Conservation (phyloP, 2,113 vertebrate species). For the Pseudonaja textilis region DNA sequence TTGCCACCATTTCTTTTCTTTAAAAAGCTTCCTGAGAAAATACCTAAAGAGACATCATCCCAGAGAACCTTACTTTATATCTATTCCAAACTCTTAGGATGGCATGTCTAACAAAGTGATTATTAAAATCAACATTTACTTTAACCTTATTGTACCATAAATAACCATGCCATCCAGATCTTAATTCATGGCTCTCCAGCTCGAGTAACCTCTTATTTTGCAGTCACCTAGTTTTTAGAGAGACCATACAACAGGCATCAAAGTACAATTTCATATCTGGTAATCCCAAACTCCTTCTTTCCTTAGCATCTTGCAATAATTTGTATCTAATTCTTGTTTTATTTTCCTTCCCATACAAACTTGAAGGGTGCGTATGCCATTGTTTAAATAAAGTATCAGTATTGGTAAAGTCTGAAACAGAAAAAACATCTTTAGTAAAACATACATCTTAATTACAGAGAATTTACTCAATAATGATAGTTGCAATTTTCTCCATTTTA, state of each 20-base stretch:
- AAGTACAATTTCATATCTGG: not conserved
- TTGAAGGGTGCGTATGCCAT: not conserved
- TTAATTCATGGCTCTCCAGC: not conserved
- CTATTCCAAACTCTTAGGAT: not conserved
- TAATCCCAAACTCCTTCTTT: not conserved
- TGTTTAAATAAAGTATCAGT: not conserved
- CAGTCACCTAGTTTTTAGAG: not conserved
- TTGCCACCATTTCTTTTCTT: not conserved
- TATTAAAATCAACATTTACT: not conserved
- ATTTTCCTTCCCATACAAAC: not conserved
- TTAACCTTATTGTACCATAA: not conserved
- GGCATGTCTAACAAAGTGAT: not conserved
- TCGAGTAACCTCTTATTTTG: not conserved
- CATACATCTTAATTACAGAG: not conserved
- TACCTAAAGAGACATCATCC: not conserved
- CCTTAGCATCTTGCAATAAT: not conserved
- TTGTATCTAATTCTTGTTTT: not conserved
- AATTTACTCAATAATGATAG: not conserved
- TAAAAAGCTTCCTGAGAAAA: not conserved
- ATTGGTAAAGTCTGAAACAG: not conserved
- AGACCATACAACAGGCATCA: not conserved
- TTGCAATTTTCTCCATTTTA: not conserved
- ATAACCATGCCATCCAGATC: not conserved
- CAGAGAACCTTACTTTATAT: not conserved
- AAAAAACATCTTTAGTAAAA: not conserved